Percentiles rank a stretch among this genome's conserved stretches.
These are phyloP conservation scores for Sesamia nonagrioides DNA, from an alignment of 1,140 invertebrate species.

Conservation along the genomic window DNA sequence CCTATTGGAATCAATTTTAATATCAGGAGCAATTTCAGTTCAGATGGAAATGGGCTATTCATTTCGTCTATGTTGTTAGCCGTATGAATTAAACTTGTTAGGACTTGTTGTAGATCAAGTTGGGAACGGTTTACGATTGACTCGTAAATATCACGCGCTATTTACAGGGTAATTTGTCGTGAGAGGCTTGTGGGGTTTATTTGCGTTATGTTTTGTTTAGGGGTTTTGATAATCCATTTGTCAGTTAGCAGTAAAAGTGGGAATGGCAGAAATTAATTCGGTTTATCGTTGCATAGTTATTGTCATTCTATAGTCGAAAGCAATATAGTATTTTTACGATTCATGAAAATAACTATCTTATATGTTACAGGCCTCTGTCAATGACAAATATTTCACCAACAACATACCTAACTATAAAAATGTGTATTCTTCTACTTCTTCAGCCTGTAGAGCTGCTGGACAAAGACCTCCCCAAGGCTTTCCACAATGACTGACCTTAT, in stretches of 20 bases:
- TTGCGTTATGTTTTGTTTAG: not conserved
- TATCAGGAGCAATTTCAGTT: conserved; percentile 51
- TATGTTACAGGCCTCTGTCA: too few species aligned
- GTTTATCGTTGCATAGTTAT: not conserved
- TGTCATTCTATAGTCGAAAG: too few species aligned
- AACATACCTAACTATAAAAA: too few species aligned
- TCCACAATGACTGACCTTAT: too few species aligned
- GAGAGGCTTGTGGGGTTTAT: not conserved
- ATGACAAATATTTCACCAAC: too few species aligned
- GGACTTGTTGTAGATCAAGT: conserved; percentile 12
- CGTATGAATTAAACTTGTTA: conserved; percentile 49
- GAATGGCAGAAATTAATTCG: not conserved
- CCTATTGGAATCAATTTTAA: conserved; percentile 66
- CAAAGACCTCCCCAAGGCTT: too few species aligned
- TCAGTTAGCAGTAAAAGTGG: conserved; percentile 10
- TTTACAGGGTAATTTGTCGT: not conserved
- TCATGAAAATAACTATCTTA: too few species aligned
- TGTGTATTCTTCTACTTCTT: too few species aligned
- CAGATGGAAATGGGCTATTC: conserved; percentile 52
- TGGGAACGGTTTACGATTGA: conserved; percentile 8
- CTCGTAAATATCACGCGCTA: conserved; percentile 19
- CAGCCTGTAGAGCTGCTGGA: too few species aligned
- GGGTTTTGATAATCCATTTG: conserved; percentile 5
- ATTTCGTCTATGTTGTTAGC: conserved; percentile 58
- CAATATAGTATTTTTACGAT: too few species aligned